phyloP scores from a whole-genome alignment of 2,797 vertebrate genomes.

The Antennarius maculatus region DNA sequence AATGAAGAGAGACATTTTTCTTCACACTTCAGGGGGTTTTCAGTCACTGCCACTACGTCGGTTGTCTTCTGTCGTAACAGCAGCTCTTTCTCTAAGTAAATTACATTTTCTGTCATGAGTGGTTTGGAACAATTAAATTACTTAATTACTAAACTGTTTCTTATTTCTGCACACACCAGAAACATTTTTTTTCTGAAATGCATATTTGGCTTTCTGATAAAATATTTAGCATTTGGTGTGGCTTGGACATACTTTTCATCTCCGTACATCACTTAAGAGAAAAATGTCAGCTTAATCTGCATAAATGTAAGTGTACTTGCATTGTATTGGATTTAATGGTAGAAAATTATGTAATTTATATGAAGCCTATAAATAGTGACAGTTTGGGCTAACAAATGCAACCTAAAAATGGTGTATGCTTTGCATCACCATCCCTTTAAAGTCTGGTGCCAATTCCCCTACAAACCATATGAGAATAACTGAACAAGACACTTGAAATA shows the following conservation, averaged over 20 bases:
- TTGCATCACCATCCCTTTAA: no score
- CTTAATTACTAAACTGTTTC: constrained; percentile 3
- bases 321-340: background rate
- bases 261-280: background rate
- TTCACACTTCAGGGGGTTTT: constrained; percentile 7
- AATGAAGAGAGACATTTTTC: constrained; percentile 20
- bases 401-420: background rate
- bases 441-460: background rate
- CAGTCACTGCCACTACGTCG: background rate
- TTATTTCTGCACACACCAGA: no score
- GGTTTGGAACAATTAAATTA: background rate
- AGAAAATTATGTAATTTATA: background rate
- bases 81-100: constrained; percentile 4
- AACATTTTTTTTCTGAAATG: background rate
- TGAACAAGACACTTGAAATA: background rate
- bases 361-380: constrained; percentile 4
- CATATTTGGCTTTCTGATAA: background rate
- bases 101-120: constrained; percentile 16
- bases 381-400: constrained; percentile 3
- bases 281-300: background rate
- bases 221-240: constrained; percentile 1
- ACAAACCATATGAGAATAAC: background rate
- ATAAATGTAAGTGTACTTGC: background rate
- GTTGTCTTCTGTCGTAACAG: constrained; percentile 8
- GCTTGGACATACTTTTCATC: background rate